Percentiles rank a stretch among this genome's conserved stretches.
phyloP scores from a whole-genome alignment of 64 coral and sea anemone genomes.

The Catalaphyllia jardinei region DNA sequence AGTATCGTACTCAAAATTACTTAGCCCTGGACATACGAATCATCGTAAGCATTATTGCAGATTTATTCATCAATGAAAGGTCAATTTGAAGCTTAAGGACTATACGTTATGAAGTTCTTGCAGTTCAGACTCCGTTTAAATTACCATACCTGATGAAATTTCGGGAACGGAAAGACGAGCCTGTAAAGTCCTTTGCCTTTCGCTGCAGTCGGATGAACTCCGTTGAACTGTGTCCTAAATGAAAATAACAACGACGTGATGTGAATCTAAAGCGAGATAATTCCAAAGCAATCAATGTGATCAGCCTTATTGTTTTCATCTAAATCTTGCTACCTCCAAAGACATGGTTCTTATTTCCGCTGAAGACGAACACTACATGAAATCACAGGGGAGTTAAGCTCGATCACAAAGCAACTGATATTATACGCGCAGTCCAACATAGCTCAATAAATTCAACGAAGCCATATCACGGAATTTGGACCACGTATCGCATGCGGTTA shows the following conservation, averaged over 20 bases:
- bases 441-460: neutral
- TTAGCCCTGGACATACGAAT: neutral
- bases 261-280: neutral
- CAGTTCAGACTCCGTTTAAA: neutral
- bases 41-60: neutral
- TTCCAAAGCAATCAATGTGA: neutral
- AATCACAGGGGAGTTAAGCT: neutral
- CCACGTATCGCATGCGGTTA: constrained; percentile 25
- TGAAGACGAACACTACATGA: constrained; percentile 4
- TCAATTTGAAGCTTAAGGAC: neutral
- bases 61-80: neutral
- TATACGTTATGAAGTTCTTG: neutral
- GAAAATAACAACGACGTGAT: constrained; percentile 19
- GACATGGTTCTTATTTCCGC: constrained; percentile 26
- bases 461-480: constrained; percentile 34
- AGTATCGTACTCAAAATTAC: neutral
- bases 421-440: constrained; percentile 23
- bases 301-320: neutral
- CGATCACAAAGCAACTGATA: constrained; percentile 2
- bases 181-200: constrained; percentile 44
- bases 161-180: constrained; percentile 52
- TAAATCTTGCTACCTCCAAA: constrained; percentile 8
- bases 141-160: constrained; percentile 52
- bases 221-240: constrained; percentile 38
- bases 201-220: constrained; percentile 66